A percentile compares a stretch with the other conserved stretches of the same genome.
Evolutionary conservation across 2,888 invertebrate species (phyloP).

Genomic region (Crepidodera aurea): DNA sequence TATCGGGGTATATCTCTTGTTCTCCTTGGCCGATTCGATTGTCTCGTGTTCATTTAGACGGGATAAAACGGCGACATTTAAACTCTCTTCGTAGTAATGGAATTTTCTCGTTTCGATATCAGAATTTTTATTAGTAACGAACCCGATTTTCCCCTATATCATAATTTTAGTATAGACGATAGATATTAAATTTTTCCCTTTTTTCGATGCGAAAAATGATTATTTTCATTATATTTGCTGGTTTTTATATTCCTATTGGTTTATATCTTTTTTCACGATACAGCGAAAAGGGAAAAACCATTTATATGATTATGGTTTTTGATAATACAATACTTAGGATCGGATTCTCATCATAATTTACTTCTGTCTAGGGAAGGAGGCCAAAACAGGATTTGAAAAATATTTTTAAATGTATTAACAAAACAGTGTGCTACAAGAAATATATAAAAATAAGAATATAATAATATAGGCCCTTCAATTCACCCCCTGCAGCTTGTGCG

Average conservation of each 20-base stretch:
- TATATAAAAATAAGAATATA: too few species aligned
- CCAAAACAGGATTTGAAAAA: too few species aligned
- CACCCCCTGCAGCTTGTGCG: too few species aligned
- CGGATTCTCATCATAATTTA: too few species aligned
- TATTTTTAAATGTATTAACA: too few species aligned
- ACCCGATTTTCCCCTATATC: slow-evolving; percentile 14
- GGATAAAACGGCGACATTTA: slow-evolving; percentile 32
- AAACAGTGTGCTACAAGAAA: too few species aligned
- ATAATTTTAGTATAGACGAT: slow-evolving; percentile 19
- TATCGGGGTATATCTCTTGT: slow-evolving; percentile 29
- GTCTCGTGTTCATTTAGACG: slow-evolving; percentile 35
- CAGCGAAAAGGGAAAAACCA: too few species aligned
- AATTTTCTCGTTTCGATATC: slow-evolving; percentile 30
- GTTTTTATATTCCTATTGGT: not conserved
- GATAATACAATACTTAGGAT: too few species aligned
- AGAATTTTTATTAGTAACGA: slow-evolving; percentile 21
- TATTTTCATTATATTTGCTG: not conserved
- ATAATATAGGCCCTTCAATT: too few species aligned
- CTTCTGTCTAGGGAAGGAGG: too few species aligned
- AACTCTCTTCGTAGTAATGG: slow-evolving; percentile 30
- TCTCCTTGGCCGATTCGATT: slow-evolving; percentile 29
- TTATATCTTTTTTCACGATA: not conserved
- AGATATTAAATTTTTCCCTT: slow-evolving; percentile 12
- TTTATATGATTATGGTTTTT: too few species aligned
- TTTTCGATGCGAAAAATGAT: not conserved